A percentile compares a stretch with the other conserved stretches of the same genome.
Conservation (phyloP, 1,140 invertebrate genomes). For the Bacillus rossius region DNA sequence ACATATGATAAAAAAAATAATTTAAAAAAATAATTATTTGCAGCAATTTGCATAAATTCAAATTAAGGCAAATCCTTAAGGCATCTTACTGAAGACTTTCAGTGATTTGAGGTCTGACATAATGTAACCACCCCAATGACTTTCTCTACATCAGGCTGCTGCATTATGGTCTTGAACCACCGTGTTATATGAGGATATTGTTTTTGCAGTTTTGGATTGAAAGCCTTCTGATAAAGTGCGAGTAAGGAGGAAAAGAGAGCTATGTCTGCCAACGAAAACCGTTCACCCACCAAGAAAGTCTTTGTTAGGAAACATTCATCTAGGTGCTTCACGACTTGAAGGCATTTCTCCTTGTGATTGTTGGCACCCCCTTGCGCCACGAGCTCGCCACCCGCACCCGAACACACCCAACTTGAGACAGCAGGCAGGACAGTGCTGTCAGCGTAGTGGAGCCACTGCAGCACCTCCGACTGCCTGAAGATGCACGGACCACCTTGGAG, state of each 20-base stretch:
- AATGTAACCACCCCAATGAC: not conserved
- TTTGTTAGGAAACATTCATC: slow-evolving; percentile 52
- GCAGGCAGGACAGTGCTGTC: slow-evolving; percentile 57
- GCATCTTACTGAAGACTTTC: no score
- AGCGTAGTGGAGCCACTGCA: slow-evolving; percentile 63
- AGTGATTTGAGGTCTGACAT: not conserved
- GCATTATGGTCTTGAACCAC: slow-evolving; percentile 68
- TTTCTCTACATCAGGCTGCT: slow-evolving; percentile 43
- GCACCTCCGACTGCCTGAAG: slow-evolving; percentile 49
- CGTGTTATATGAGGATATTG: slow-evolving; percentile 54
- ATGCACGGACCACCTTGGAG: slow-evolving; percentile 44
- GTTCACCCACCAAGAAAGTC: slow-evolving; percentile 68
- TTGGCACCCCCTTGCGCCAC: slow-evolving; percentile 1
- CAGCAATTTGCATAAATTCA: no score
- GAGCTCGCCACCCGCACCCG: slow-evolving; percentile 26
- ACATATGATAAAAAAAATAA: no score
- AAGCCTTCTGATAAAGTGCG: slow-evolving; percentile 54
- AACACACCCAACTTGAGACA: slow-evolving; percentile 57
- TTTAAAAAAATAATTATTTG: no score
- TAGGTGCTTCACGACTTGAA: slow-evolving; percentile 39
- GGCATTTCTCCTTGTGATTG: slow-evolving; percentile 32
- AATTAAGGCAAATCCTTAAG: no score
- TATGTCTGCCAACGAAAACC: slow-evolving; percentile 68
- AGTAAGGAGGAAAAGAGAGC: slow-evolving; percentile 52
- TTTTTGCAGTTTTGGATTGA: slow-evolving; percentile 40